Base-by-base conservation (phyloP, 2,888 invertebrate species). In the Achlya flavicornis region DNA sequence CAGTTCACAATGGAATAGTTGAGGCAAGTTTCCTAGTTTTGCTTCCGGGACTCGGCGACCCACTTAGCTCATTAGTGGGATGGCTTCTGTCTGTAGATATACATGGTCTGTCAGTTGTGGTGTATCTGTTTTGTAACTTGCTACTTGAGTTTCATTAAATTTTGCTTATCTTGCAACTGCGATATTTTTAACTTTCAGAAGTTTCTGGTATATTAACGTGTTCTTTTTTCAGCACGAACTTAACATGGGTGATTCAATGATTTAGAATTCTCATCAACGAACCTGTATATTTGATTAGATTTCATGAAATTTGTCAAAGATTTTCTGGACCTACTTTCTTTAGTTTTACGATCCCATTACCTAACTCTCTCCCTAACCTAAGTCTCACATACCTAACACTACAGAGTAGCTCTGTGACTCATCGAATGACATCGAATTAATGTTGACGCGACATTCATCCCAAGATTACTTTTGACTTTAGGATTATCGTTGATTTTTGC, bases 11-110 rank as follows among this genome's bases (percentile, higher is more conserved):
- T 53, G 19, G 53, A 53, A 53, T 58, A 35, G 58, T 58, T 58
- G 58, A 10, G 33, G 33, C 58, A 35, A 16, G 8, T 32, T 35
- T 35, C n/a, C 58, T 16, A 33, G n/a, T 33, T 58, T 48, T 60
- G 69, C 68, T 76, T 77, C 75, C 76, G 77, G 74, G 68, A 67
- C 61, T 71, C 71, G 66, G 69, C 73, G 76, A 74, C 78, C 77
- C 66, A 71, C 76, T 76, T 79, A 66, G 63, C 72, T 75, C 68
- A 75, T 78, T 72, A 71, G 69, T 71, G 67, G 66, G 71, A 72
- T 64, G 68, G 70, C 53, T 53, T 53, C 53, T 53, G 53, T 53
- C 53, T 53, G 19, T 53, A 53, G 53, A 53, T 16, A 53, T 53
- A 53, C 19, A 19, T 19, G 53, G 53, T 19, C 53, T 53, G 53